phyloP scores from a whole-genome alignment of 2,797 vertebrate species.

The Anguilla marmorata region DNA sequence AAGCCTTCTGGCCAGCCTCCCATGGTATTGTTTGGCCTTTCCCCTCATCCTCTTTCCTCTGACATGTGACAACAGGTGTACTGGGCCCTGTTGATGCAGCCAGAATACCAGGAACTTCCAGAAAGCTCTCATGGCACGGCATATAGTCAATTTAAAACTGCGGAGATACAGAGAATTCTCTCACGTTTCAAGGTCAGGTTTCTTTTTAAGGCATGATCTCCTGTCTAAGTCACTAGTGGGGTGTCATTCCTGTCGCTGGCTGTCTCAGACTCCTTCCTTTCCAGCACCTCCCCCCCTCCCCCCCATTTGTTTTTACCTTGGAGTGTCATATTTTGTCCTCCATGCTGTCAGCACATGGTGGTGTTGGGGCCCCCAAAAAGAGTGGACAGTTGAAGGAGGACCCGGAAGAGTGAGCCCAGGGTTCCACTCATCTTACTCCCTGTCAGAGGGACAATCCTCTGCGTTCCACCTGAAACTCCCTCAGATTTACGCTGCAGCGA shows the following conservation, averaged over 20 bases:
- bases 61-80: constrained; percentile 32
- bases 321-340: constrained; percentile 48
- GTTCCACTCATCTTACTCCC: constrained; percentile 60
- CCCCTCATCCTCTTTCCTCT: constrained; percentile 24
- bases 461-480: constrained; percentile 68
- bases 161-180: neutral
- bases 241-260: constrained; percentile 57
- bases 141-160: neutral
- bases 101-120: constrained; percentile 2
- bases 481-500: constrained; percentile 69
- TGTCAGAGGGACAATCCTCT: constrained; percentile 66
- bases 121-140: neutral
- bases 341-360: neutral
- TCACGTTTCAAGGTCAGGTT: neutral
- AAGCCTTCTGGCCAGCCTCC: constrained; percentile 34
- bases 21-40: constrained; percentile 29
- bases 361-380: constrained; percentile 34
- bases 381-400: constrained; percentile 60
- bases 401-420: constrained; percentile 47
- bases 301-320: constrained; percentile 37
- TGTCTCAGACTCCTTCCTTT: constrained; percentile 61
- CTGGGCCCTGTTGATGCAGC: neutral
- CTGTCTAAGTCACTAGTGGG: constrained; percentile 47
- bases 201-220: constrained; percentile 4
- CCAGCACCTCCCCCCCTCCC: constrained; percentile 46